Conservation (phyloP, 2,113 vertebrate species). For the Apus apus region DNA sequence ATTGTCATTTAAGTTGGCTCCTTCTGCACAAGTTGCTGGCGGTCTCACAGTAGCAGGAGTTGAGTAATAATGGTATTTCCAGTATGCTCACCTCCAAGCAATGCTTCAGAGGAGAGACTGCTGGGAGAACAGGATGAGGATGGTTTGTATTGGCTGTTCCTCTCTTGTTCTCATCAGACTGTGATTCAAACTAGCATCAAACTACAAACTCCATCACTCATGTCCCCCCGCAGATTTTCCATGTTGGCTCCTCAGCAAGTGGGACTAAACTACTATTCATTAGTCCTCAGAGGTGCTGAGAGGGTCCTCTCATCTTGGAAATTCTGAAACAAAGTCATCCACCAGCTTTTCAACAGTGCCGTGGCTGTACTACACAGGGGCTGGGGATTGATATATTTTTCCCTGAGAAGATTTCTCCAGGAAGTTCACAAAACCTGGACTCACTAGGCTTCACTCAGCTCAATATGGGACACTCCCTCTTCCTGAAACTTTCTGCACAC, state of each 20-base stretch:
- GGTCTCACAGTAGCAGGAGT: conserved; percentile 58
- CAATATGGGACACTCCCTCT: background rate
- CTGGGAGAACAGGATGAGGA: conserved; percentile 67
- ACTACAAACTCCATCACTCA: conserved; percentile 47
- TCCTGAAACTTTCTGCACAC: background rate
- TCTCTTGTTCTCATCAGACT: conserved; percentile 63
- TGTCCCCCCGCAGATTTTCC: conserved; percentile 67
- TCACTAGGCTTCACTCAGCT: background rate
- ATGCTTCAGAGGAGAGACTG: conserved; percentile 38
- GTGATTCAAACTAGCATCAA: conserved; percentile 50
- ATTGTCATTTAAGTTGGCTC: conserved; percentile 77
- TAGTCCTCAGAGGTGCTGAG: conserved; percentile 28
- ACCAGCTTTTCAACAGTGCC: conserved; percentile 29
- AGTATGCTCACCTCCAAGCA: conserved; percentile 63
- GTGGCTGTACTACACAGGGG: background rate
- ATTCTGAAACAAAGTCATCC: conserved; percentile 40
- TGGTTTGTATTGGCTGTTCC: conserved; percentile 71
- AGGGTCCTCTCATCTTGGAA: conserved; percentile 66
- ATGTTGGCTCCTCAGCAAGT: conserved; percentile 63
- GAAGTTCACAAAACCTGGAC: background rate
- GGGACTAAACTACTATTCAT: conserved; percentile 53
- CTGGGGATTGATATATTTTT: background rate
- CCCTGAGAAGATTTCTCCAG: conserved; percentile 13
- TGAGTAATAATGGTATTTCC: conserved; percentile 74
- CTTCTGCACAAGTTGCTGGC: conserved; percentile 52